A percentile compares a stretch with the other conserved stretches of the same genome.
phyloP scores from a whole-genome alignment of 2,113 vertebrate species.

The Microtus pennsylvanicus region DNA sequence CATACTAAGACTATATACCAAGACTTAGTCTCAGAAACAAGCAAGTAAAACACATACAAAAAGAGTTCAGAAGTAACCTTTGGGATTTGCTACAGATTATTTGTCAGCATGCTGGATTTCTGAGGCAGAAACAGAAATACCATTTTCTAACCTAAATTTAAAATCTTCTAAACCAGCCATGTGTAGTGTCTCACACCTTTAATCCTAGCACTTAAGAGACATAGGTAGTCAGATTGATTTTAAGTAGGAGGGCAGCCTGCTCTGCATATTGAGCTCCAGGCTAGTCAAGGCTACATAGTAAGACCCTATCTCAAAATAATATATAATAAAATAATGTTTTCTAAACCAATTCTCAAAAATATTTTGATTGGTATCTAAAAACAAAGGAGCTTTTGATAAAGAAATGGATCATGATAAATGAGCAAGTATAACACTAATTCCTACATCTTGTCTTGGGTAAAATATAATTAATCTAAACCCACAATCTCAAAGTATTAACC shows the following conservation, averaged over 20 bases:
- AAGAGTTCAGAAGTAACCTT: not conserved
- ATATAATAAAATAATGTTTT: not conserved
- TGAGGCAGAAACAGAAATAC: conserved; percentile 11
- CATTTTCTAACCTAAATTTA: conserved; percentile 2
- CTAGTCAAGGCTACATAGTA: not conserved
- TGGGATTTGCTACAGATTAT: not conserved
- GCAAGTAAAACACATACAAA: not conserved
- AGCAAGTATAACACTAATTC: not conserved
- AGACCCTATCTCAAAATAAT: not conserved
- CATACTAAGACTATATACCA: not conserved
- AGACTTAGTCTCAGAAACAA: not conserved
- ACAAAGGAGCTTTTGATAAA: conserved; percentile 13
- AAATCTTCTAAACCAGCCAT: not conserved
- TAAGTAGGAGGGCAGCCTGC: not conserved
- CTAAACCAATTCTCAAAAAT: conserved; percentile 26
- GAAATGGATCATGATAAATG: not conserved
- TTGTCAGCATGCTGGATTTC: not conserved
- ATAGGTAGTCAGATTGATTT: not conserved
- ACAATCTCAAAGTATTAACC: not conserved
- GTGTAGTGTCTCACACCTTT: not conserved
- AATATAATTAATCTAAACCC: not conserved
- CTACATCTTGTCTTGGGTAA: not conserved
- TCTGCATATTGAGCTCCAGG: not conserved
- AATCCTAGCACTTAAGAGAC: not conserved
- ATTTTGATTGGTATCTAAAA: conserved; percentile 1